These are phyloP conservation scores for Proteles cristata DNA, from an alignment of 2,113 vertebrate genomes.

Conservation along the genomic window DNA sequence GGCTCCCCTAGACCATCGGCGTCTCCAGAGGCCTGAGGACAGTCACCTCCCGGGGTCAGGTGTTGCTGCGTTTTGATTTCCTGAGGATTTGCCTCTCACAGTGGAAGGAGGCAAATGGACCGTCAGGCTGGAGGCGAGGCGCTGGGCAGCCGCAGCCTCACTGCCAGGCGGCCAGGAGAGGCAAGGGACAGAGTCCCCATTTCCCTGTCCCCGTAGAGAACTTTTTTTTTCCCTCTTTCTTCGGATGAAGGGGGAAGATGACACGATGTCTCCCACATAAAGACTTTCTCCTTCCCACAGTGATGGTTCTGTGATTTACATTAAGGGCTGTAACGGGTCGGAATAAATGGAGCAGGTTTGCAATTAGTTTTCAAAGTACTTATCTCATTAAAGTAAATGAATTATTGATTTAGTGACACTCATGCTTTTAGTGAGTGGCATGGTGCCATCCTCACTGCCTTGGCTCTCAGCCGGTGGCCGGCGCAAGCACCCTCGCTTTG, in stretches of 20 bases:
- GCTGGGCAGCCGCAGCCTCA: background rate
- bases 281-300: conserved; percentile 82
- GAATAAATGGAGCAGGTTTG: conserved; percentile 94
- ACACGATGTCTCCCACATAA: conserved; percentile 40
- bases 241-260: conserved; percentile 68
- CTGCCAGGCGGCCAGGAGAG: too few species aligned
- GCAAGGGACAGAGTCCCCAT: fast-evolving
- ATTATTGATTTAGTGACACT: conserved; percentile 99
- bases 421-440: conserved; percentile 94
- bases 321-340: conserved; percentile 89
- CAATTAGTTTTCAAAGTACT: conserved; percentile 98
- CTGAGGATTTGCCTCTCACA: fast-evolving
- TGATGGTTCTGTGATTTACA: conserved; percentile 87
- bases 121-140: background rate
- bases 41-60: fast-evolving
- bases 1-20: fast-evolving
- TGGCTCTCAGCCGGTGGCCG: conserved; percentile 84
- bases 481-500: conserved; percentile 69
- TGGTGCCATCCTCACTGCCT: conserved; percentile 89
- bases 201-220: background rate
- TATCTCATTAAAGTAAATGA: conserved; percentile 99
- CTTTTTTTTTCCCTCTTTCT: conserved; percentile 70
- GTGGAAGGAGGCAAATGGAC: fast-evolving
- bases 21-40: background rate
- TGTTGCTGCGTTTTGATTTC: background rate